Evolutionary conservation across 2,888 invertebrate genomes (phyloP).

Genomic region (Orgyia antiqua): DNA sequence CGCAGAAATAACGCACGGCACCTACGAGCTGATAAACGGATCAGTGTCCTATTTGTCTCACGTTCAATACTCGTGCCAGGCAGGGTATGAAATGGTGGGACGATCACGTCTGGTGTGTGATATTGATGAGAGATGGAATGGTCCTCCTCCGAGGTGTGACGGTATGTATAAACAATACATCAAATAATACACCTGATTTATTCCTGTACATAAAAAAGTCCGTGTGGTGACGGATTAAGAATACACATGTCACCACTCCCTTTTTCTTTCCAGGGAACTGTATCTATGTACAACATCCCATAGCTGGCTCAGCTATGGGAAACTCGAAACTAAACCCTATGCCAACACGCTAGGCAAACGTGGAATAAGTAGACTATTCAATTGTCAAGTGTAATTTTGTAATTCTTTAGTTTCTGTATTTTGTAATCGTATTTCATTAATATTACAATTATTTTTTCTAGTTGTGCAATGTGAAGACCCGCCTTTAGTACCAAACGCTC

Average conservation of each 20-base stretch:
- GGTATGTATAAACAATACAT: slow-evolving; percentile 67
- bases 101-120: slow-evolving; percentile 91
- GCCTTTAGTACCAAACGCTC: slow-evolving; percentile 81
- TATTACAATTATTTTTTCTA: slow-evolving; percentile 37
- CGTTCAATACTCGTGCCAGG: slow-evolving; percentile 89
- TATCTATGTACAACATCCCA: no score
- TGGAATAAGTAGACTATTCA: no score
- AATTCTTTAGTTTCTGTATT: no score
- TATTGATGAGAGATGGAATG: slow-evolving; percentile 95
- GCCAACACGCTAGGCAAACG: no score
- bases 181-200: not conserved
- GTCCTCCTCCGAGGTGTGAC: slow-evolving; percentile 93
- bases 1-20: slow-evolving; percentile 89
- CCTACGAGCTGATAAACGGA: slow-evolving; percentile 88
- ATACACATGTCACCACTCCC: no score
- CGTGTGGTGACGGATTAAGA: no score
- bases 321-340: no score
- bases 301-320: no score
- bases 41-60: slow-evolving; percentile 92
- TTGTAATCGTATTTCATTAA: no score
- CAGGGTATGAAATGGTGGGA: slow-evolving; percentile 91
- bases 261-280: no score
- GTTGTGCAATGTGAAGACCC: slow-evolving; percentile 86
- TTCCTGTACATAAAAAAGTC: no score
- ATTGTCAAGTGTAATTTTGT: no score